A percentile compares a stretch with the other conserved stretches of the same genome.
These are phyloP conservation scores for Mechanitis messenoides DNA, from an alignment of 2,888 invertebrate genomes.

Conservation along the genomic window DNA sequence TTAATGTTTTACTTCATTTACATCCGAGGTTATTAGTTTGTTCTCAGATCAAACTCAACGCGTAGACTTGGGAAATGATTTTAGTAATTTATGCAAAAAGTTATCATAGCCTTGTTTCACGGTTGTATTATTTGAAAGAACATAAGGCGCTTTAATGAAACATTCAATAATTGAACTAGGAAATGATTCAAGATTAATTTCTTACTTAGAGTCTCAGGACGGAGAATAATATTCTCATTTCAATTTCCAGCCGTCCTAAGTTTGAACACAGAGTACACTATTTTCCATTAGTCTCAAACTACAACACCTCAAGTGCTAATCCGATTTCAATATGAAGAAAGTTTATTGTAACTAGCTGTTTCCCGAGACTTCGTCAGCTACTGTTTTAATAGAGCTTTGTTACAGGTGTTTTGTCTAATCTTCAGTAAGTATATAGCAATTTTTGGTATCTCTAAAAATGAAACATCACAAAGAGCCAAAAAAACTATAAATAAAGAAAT, in stretches of 20 bases:
- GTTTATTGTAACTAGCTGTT: no score
- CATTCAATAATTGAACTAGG: constrained; percentile 15
- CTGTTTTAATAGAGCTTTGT: no score
- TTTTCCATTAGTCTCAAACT: constrained; percentile 15
- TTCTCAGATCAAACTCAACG: not conserved
- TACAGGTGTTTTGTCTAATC: no score
- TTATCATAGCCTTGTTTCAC: not conserved
- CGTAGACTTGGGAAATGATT: constrained; percentile 5
- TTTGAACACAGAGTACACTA: constrained; percentile 15
- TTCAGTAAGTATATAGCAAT: no score
- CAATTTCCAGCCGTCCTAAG: constrained; percentile 24
- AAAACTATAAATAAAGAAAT: no score
- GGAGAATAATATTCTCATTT: constrained; percentile 25
- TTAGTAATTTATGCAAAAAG: constrained; percentile 15
- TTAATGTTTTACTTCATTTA: constrained; percentile 22
- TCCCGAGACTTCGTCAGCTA: no score
- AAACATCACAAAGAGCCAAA: no score
- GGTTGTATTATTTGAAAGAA: constrained; percentile 14
- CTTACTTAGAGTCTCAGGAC: constrained; percentile 10
- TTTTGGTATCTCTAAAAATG: no score
- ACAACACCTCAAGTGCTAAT: not conserved
- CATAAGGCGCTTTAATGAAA: not conserved
- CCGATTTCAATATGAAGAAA: no score
- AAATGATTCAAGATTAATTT: constrained; percentile 12
- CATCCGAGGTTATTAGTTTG: constrained; percentile 14